These are phyloP conservation scores for Lytechinus pictus DNA, from an alignment of 35 echinoderm and acorn worm species.

Conservation along the genomic window DNA sequence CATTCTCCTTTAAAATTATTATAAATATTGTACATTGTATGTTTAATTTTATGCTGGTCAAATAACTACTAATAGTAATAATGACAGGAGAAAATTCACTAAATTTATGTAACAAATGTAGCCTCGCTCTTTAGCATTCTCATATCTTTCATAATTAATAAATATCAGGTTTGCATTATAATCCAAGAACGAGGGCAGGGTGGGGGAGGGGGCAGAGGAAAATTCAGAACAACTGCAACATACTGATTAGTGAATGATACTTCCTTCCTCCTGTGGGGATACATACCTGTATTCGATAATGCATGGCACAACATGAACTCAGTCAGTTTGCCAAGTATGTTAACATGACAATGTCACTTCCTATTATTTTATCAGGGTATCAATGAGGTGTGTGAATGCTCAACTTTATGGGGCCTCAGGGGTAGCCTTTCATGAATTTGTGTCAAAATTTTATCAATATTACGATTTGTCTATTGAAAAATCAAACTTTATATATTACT, in stretches of 20 bases:
- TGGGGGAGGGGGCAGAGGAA: background rate
- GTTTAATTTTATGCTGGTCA: background rate
- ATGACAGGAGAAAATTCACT: background rate
- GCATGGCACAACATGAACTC: background rate
- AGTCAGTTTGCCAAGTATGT: background rate
- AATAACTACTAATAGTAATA: too few relatives aligned
- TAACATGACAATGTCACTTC: background rate
- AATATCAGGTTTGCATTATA: too few relatives aligned
- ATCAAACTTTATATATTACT: too few relatives aligned
- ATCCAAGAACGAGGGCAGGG: too few relatives aligned
- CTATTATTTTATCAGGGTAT: background rate
- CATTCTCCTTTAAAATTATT: too few relatives aligned
- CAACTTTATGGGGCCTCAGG: too few relatives aligned
- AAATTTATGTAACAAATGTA: background rate
- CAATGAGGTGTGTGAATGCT: background rate
- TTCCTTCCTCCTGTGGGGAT: background rate
- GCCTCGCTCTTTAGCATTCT: too few relatives aligned
- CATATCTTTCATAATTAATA: too few relatives aligned
- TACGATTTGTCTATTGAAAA: too few relatives aligned
- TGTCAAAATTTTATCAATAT: too few relatives aligned
- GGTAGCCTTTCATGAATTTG: too few relatives aligned
- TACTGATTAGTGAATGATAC: background rate
- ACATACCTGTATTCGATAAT: background rate
- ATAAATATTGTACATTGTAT: background rate
- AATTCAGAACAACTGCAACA: background rate